Percentiles rank a stretch among this genome's conserved stretches.
These are phyloP conservation scores for Crioceris asparagi DNA, from an alignment of 2,888 invertebrate genomes.

Conservation along the genomic window DNA sequence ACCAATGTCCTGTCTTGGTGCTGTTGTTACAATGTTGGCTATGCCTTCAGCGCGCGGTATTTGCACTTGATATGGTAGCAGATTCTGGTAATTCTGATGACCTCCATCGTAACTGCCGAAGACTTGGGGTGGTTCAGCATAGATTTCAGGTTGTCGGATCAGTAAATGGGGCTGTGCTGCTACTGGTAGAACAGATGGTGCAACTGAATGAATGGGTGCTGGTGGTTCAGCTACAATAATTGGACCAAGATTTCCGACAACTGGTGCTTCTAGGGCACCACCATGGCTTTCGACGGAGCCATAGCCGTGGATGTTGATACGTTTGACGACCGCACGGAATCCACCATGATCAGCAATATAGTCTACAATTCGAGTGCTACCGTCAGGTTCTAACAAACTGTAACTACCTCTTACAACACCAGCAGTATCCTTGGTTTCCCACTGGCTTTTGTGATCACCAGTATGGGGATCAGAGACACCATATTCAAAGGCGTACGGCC, in stretches of 20 bases:
- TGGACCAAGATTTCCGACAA: conserved; percentile 1
- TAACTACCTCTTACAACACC: conserved; percentile 33
- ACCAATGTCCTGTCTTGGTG: too few relatives aligned
- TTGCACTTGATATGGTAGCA: conserved; percentile 8
- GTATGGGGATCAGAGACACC: conserved; percentile 33
- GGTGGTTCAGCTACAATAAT: conserved; percentile 11
- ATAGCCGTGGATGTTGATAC: conserved; percentile 26
- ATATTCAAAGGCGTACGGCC: conserved; percentile 31
- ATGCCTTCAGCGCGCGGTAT: conserved; percentile 1
- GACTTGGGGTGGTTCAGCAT: conserved; percentile 6
- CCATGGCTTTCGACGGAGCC: conserved; percentile 19
- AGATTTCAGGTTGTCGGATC: background rate
- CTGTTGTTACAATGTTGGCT: too few relatives aligned
- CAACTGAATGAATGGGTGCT: conserved; percentile 8
- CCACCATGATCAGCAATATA: conserved; percentile 33
- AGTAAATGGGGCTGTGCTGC: background rate
- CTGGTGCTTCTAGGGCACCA: conserved; percentile 9
- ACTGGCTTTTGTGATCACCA: conserved; percentile 34
- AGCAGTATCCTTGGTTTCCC: conserved; percentile 31
- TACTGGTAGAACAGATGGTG: conserved; percentile 9
- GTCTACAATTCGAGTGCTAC: conserved; percentile 33
- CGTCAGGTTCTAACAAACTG: conserved; percentile 33
- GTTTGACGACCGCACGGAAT: conserved; percentile 33
- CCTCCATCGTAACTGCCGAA: conserved; percentile 25
- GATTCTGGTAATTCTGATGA: conserved; percentile 18